Conservation (phyloP, 2,888 invertebrate species). For the Bellardia bayeri region DNA sequence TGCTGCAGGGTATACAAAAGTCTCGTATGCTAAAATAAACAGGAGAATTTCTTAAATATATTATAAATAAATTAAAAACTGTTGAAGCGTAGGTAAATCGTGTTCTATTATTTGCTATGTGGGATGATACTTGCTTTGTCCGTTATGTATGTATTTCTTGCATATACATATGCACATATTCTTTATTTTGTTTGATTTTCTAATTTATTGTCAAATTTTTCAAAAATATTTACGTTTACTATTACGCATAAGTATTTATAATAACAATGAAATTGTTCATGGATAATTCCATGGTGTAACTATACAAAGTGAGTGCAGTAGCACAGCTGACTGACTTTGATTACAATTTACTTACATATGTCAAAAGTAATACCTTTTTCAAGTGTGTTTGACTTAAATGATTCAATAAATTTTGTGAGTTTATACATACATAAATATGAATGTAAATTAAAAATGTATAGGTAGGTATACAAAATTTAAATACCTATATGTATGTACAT, state of each 20-base stretch:
- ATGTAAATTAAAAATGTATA: too few relatives aligned
- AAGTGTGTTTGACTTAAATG: too few relatives aligned
- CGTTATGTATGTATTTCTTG: not conserved
- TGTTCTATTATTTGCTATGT: not conserved
- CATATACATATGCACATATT: too few relatives aligned
- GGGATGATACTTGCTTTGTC: slow-evolving; percentile 20
- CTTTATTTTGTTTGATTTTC: not conserved
- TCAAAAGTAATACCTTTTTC: too few relatives aligned
- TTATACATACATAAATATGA: too few relatives aligned
- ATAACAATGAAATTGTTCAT: slow-evolving; percentile 9
- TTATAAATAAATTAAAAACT: not conserved
- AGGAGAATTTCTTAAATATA: not conserved
- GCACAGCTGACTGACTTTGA: too few relatives aligned
- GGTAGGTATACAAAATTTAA: too few relatives aligned
- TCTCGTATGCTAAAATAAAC: not conserved
- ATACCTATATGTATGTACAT: too few relatives aligned
- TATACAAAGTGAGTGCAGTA: too few relatives aligned
- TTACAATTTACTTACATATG: too few relatives aligned
- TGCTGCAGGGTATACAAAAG: not conserved
- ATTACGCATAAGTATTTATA: not conserved
- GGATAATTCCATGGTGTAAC: not conserved
- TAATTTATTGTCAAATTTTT: not conserved
- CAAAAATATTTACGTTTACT: slow-evolving; percentile 1
- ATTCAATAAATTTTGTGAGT: too few relatives aligned
- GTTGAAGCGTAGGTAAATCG: not conserved